Evolutionary conservation across 92 coral and sea anemone species (phyloP).

Genomic region (Epizoanthus rinbou): DNA sequence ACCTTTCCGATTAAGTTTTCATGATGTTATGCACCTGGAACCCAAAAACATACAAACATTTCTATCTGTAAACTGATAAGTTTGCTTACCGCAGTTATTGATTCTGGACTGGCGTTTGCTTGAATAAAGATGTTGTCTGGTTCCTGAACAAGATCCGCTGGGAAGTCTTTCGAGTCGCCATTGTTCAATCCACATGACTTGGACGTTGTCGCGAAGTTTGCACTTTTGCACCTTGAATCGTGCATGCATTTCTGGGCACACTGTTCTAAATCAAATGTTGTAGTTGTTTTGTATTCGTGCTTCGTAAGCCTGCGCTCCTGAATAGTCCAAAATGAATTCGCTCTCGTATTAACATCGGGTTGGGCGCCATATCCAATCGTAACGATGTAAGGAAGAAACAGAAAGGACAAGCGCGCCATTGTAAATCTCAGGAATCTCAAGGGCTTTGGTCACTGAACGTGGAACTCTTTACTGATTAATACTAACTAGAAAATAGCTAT

Average conservation of each 20-base stretch:
- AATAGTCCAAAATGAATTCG: not conserved
- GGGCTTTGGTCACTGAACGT: too few species aligned
- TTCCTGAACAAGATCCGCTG: not conserved
- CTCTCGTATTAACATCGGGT: not conserved
- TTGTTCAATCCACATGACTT: not conserved
- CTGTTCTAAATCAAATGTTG: not conserved
- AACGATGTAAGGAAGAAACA: too few species aligned
- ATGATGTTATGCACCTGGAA: too few species aligned
- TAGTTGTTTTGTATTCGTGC: not conserved
- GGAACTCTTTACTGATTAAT: too few species aligned
- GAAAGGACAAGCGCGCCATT: too few species aligned
- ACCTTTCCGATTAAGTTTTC: too few species aligned
- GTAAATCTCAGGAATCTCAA: too few species aligned
- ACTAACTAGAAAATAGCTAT: too few species aligned
- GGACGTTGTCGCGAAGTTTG: not conserved
- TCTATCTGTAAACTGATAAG: too few species aligned
- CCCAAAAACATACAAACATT: too few species aligned
- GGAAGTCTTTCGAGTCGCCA: not conserved
- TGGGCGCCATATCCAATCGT: not conserved
- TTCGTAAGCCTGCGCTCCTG: not conserved
- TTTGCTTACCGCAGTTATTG: not conserved
- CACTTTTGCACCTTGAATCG: constrained; percentile 18
- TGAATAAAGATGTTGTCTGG: not conserved
- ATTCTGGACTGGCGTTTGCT: not conserved
- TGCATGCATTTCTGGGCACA: constrained; percentile 9